These are phyloP conservation scores for Diabrotica undecimpunctata DNA, from an alignment of 1,140 invertebrate genomes.

Conservation along the genomic window DNA sequence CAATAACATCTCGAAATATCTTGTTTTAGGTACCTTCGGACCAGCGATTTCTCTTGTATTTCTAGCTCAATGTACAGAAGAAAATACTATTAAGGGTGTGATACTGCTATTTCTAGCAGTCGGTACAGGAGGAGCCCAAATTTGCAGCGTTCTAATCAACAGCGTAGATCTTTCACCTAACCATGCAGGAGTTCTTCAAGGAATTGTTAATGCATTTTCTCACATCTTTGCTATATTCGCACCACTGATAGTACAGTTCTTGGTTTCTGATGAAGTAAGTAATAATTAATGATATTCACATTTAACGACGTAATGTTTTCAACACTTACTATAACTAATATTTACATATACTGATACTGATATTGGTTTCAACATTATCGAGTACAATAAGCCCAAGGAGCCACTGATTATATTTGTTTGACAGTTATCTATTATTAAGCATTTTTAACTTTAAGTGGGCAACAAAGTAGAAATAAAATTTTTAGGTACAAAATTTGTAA, in stretches of 20 bases:
- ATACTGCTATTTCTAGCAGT: neutral
- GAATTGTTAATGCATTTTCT: conserved; percentile 69
- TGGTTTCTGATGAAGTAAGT: conserved; percentile 57
- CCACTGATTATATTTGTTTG: too few species aligned
- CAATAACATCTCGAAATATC: neutral
- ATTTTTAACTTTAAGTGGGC: too few species aligned
- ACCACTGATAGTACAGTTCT: conserved; percentile 49
- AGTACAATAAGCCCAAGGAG: too few species aligned
- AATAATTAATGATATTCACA: neutral
- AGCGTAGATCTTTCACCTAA: conserved; percentile 70
- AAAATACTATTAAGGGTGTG: neutral
- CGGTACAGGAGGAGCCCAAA: neutral
- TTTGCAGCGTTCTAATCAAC: conserved; percentile 60
- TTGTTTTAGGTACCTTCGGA: conserved; percentile 52
- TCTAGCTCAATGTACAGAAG: too few species aligned
- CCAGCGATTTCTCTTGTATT: conserved; percentile 54
- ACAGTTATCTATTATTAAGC: too few species aligned
- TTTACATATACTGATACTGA: too few species aligned
- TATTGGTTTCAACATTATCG: too few species aligned
- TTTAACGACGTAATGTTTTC: too few species aligned
- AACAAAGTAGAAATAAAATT: too few species aligned
- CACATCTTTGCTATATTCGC: conserved; percentile 67
- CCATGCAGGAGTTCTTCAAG: conserved; percentile 67
- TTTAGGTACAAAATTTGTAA: too few species aligned
- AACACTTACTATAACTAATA: too few species aligned